Evolutionary conservation across 2,888 invertebrate species (phyloP).

Genomic region (Drosophila recens): DNA sequence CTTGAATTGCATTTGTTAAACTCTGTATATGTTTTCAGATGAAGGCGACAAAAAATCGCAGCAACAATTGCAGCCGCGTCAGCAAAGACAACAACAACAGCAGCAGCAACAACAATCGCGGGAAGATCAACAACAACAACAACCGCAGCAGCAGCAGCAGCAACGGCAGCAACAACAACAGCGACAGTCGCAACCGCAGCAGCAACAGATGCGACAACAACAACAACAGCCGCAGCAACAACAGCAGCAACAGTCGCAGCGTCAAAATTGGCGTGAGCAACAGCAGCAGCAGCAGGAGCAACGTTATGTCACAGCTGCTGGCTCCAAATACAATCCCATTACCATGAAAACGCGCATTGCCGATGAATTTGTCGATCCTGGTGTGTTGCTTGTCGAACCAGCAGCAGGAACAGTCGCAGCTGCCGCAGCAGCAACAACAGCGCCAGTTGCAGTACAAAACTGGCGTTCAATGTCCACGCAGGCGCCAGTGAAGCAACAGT

Average conservation of each 20-base stretch:
- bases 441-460: constrained; percentile 5
- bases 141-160: not conserved
- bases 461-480: constrained; percentile 21
- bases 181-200: not conserved
- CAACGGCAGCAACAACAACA: not conserved
- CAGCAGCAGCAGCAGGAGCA: constrained; percentile 21
- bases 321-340: constrained; percentile 32
- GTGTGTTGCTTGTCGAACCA: not conserved
- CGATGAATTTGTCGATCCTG: constrained; percentile 49
- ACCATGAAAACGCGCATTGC: constrained; percentile 57
- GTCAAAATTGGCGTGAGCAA: constrained; percentile 28
- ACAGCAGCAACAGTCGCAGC: constrained; percentile 4
- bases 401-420: not conserved
- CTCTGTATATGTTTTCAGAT: constrained; percentile 5
- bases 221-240: constrained; percentile 7
- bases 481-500: constrained; percentile 14
- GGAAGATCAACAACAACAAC: not conserved
- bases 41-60: not conserved
- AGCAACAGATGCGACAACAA: not conserved
- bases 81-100: constrained; percentile 1
- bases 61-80: not conserved
- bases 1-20: not conserved
- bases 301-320: constrained; percentile 47
- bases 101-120: constrained; percentile 1
- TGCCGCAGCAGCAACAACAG: not conserved